These are phyloP conservation scores for Neodon shergylaensis DNA, from an alignment of 2,113 vertebrate genomes.

Conservation along the genomic window DNA sequence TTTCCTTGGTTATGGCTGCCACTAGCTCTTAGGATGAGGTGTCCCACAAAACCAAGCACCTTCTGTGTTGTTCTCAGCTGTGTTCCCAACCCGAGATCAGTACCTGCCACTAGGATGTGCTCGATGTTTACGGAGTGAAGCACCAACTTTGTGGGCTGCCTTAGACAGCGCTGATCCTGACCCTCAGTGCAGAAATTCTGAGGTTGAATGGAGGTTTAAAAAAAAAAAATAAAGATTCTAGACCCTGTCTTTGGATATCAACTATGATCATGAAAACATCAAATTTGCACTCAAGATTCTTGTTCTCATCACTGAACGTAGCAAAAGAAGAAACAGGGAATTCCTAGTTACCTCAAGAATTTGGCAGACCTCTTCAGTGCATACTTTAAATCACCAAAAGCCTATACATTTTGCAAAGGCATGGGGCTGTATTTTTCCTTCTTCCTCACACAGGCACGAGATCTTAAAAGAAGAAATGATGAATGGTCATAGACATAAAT, in stretches of 20 bases:
- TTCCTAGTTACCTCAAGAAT: constrained; percentile 27
- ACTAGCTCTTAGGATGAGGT: neutral
- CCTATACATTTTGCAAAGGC: constrained; percentile 52
- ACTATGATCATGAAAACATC: neutral
- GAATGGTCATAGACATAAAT: constrained; percentile 58
- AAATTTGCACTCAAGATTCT: neutral
- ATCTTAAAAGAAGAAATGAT: constrained; percentile 62
- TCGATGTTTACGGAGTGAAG: neutral
- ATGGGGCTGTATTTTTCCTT: constrained; percentile 43
- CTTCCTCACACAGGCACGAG: constrained; percentile 18
- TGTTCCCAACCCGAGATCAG: neutral
- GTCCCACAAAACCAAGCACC: neutral
- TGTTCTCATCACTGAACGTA: neutral
- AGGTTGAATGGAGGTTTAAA: neutral
- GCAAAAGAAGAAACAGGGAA: neutral
- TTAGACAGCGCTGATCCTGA: neutral
- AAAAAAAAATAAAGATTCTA: neutral
- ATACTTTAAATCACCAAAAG: constrained; percentile 40
- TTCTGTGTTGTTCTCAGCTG: neutral
- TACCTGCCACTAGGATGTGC: neutral
- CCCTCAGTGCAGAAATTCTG: neutral
- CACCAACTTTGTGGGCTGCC: neutral
- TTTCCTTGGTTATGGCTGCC: neutral
- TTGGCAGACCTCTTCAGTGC: constrained; percentile 30
- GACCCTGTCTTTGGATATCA: neutral